Evolutionary conservation across 2,888 invertebrate genomes (phyloP).

Genomic region (Tholera decimalis): DNA sequence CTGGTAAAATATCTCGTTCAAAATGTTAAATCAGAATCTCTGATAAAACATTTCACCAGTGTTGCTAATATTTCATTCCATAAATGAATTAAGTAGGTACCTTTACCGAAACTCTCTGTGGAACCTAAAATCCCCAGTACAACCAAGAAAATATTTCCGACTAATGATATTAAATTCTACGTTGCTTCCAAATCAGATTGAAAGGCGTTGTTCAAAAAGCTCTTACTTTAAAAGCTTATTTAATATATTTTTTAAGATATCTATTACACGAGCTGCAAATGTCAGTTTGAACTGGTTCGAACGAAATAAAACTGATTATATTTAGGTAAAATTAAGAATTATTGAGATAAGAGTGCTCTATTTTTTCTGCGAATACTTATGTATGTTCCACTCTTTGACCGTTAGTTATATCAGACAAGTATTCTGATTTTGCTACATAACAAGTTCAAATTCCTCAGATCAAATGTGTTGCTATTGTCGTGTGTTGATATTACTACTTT

Average conservation of each 20-base stretch:
- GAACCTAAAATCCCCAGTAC: too few species aligned
- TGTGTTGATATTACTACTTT: conserved; percentile 38
- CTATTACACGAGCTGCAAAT: conserved; percentile 3
- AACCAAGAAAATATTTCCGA: conserved; percentile 68
- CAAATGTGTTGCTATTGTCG: conserved; percentile 44
- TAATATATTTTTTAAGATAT: conserved; percentile 5
- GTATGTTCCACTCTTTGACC: conserved; percentile 13
- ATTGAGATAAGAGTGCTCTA: conserved; percentile 25
- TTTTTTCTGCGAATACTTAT: conserved; percentile 16
- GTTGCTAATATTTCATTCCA: neutral
- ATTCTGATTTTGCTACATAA: conserved; percentile 27
- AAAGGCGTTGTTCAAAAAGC: conserved; percentile 60
- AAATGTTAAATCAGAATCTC: too few species aligned
- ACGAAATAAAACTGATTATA: conserved; percentile 3
- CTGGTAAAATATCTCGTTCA: too few species aligned
- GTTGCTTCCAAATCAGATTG: conserved; percentile 66
- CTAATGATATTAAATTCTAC: conserved; percentile 75
- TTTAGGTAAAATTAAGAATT: conserved; percentile 1
- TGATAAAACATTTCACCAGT: neutral
- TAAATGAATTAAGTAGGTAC: neutral
- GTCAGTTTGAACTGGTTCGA: conserved; percentile 22
- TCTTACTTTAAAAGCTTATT: conserved; percentile 30
- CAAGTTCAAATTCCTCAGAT: conserved; percentile 41
- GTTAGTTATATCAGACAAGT: conserved; percentile 8
- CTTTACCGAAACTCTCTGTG: too few species aligned